A percentile compares a stretch with the other conserved stretches of the same genome.
Conservation (phyloP, 2,113 vertebrate species). For the Halcyon senegalensis region DNA sequence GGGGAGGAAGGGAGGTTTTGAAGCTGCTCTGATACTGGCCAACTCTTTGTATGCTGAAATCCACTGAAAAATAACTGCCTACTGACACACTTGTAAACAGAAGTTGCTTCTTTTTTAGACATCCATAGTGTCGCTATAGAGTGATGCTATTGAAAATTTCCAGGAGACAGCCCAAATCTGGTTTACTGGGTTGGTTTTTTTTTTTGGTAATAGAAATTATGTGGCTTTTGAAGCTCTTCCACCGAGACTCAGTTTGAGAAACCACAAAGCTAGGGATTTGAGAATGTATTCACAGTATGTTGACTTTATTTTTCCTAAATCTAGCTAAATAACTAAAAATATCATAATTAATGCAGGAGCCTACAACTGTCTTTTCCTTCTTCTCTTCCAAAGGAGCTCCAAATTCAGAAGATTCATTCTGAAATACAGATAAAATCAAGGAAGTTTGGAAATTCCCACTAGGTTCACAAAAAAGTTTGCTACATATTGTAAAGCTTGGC, state of each 20-base stretch:
- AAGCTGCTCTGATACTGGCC: background rate
- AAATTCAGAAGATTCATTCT: background rate
- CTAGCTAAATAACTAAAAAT: slow-evolving; percentile 61
- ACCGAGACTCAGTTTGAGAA: slow-evolving; percentile 36
- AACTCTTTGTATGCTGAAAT: background rate
- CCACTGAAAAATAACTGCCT: background rate
- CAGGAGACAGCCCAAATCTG: slow-evolving; percentile 5
- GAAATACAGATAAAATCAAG: background rate
- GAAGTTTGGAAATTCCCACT: slow-evolving; percentile 1
- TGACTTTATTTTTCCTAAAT: slow-evolving; percentile 60
- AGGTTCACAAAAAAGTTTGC: background rate
- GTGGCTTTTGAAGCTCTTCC: slow-evolving; percentile 44
- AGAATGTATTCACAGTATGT: slow-evolving; percentile 47
- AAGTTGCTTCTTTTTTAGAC: background rate
- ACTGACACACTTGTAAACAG: background rate
- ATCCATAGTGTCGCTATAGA: background rate
- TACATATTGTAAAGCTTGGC: background rate
- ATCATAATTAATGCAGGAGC: slow-evolving; percentile 52
- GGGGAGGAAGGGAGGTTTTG: background rate
- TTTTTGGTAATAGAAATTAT: slow-evolving; percentile 40
- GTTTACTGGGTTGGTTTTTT: background rate
- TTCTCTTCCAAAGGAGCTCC: background rate
- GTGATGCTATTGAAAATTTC: background rate
- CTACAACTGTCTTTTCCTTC: slow-evolving; percentile 6
- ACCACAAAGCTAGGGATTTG: slow-evolving; percentile 58